phyloP scores from a whole-genome alignment of 2,888 invertebrate species.

The Nomada goodeniana region DNA sequence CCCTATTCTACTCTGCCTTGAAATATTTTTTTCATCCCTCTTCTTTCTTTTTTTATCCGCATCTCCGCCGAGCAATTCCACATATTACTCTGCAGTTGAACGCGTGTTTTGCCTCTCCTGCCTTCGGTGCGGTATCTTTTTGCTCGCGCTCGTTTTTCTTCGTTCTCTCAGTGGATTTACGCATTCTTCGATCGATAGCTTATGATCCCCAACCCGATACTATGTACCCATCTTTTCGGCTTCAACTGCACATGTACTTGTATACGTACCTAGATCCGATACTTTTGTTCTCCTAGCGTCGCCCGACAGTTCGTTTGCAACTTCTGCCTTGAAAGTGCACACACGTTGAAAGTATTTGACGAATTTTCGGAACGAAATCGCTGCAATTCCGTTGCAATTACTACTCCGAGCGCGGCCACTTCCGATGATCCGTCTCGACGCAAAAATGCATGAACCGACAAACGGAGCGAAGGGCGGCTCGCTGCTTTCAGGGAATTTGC shows the following conservation, averaged over 20 bases:
- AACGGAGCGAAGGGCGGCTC: conserved; percentile 1
- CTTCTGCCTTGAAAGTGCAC: background rate
- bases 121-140: background rate
- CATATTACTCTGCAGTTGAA: conserved; percentile 13
- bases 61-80: conserved; percentile 25
- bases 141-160: background rate
- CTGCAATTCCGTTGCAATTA: background rate
- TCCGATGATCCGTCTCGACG: conserved; percentile 13
- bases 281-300: no score
- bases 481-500: conserved; percentile 32
- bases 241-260: background rate
- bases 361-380: background rate
- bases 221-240: background rate
- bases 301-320: background rate
- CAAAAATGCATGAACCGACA: conserved; percentile 1
- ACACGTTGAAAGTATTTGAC: background rate
- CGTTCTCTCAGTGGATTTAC: background rate
- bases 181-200: background rate
- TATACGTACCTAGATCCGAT: no score
- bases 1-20: conserved; percentile 23
- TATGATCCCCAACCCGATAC: background rate
- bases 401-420: background rate
- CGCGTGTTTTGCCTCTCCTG: conserved; percentile 13
- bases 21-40: conserved; percentile 6
- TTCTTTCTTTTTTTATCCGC: conserved; percentile 20